phyloP scores from a whole-genome alignment of 2,797 vertebrate genomes.

The Alca torda region DNA sequence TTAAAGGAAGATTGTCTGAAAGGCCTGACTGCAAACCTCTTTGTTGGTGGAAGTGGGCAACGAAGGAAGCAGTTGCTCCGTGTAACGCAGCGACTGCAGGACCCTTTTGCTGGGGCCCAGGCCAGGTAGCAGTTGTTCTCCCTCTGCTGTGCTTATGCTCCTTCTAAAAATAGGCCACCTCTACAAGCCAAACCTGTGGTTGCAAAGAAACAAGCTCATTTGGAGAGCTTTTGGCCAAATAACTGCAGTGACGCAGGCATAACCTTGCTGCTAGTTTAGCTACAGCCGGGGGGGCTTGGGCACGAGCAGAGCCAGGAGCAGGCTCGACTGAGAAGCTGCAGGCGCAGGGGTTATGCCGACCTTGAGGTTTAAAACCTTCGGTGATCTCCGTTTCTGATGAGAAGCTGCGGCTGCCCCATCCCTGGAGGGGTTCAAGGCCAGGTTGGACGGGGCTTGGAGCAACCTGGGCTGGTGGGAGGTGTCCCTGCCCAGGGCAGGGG shows the following conservation, averaged over 20 bases:
- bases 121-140: background rate
- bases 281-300: fast-evolving
- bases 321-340: fast-evolving
- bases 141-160: background rate
- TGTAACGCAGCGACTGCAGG: fast-evolving
- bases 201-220: fast-evolving
- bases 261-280: fast-evolving
- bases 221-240: background rate
- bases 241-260: fast-evolving
- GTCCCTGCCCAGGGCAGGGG: background rate
- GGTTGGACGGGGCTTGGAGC: background rate
- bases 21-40: conserved; percentile 15
- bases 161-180: background rate
- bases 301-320: fast-evolving
- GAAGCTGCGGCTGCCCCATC: too few relatives aligned
- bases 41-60: background rate
- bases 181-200: fast-evolving
- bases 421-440: too few relatives aligned
- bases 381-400: too few relatives aligned
- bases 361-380: background rate
- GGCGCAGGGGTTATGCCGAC: fast-evolving
- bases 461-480: background rate
- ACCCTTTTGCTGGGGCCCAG: background rate
- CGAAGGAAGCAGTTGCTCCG: fast-evolving
- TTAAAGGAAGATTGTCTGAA: conserved; percentile 99